phyloP scores from a whole-genome alignment of 2,113 vertebrate species.

The Ciconia boyciana region DNA sequence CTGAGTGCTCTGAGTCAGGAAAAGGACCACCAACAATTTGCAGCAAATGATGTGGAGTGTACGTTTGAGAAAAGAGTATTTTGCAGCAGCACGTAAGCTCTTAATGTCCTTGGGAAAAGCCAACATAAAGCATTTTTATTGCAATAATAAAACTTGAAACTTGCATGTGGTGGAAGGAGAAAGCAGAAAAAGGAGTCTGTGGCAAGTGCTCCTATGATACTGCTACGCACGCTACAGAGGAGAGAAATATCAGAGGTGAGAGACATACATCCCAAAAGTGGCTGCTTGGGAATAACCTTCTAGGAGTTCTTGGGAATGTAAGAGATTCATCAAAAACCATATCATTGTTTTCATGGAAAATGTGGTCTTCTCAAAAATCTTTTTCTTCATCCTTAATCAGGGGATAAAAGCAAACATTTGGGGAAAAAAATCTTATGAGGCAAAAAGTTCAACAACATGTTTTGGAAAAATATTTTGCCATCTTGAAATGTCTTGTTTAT shows the following conservation, averaged over 20 bases:
- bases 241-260: not conserved
- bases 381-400: not conserved
- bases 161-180: not conserved
- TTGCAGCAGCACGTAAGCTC: not conserved
- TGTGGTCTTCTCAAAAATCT: fast-evolving
- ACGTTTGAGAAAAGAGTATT: not conserved
- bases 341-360: not conserved
- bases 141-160: constrained; percentile 21
- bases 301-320: not conserved
- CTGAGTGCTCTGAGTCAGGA: not conserved
- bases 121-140: constrained; percentile 20
- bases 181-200: not conserved
- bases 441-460: not conserved
- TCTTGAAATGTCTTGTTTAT: not conserved
- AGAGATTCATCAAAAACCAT: not conserved
- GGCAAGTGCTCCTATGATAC: not conserved
- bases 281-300: not conserved
- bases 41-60: not conserved
- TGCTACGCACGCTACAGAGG: not conserved
- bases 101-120: constrained; percentile 11
- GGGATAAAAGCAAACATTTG: not conserved
- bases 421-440: not conserved
- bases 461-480: not conserved
- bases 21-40: not conserved
- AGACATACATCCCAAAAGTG: not conserved